Conservation (phyloP, 2,797 vertebrate genomes). For the Semotilus atromaculatus region DNA sequence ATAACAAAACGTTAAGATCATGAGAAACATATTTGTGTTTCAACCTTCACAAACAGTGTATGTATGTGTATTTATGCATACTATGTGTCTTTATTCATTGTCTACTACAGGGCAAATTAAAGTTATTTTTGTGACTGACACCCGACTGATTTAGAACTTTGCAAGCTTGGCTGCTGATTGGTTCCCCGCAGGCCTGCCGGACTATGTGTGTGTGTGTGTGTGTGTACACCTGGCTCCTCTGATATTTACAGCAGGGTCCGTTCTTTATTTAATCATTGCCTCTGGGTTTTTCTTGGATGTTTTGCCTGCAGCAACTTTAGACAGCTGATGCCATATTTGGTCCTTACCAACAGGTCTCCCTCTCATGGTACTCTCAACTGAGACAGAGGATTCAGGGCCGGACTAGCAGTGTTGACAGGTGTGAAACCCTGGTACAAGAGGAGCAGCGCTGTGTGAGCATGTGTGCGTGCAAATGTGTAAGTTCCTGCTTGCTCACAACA, state of each 20-base stretch:
- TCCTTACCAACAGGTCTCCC: constrained; percentile 59
- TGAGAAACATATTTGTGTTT: neutral
- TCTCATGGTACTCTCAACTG: constrained; percentile 56
- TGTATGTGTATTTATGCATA: neutral
- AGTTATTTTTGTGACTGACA: constrained; percentile 28
- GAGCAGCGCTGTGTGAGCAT: constrained; percentile 26
- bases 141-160: constrained; percentile 2
- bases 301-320: constrained; percentile 66
- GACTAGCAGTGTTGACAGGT: constrained; percentile 51
- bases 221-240: constrained; percentile 46
- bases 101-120: constrained; percentile 14
- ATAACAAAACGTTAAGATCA: neutral
- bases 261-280: constrained; percentile 63
- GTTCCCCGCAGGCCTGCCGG: constrained; percentile 26
- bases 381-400: constrained; percentile 26
- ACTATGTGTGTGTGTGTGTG: constrained; percentile 25
- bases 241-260: constrained; percentile 55
- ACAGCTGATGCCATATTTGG: constrained; percentile 66
- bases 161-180: constrained; percentile 27
- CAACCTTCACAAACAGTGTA: neutral
- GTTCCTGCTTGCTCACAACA: neutral
- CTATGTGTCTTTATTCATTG: neutral
- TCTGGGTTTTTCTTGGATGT: constrained; percentile 60
- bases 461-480: neutral
- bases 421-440: constrained; percentile 39